These are phyloP conservation scores for Parotia lawesii DNA, from an alignment of 2,113 vertebrate genomes.

Conservation along the genomic window DNA sequence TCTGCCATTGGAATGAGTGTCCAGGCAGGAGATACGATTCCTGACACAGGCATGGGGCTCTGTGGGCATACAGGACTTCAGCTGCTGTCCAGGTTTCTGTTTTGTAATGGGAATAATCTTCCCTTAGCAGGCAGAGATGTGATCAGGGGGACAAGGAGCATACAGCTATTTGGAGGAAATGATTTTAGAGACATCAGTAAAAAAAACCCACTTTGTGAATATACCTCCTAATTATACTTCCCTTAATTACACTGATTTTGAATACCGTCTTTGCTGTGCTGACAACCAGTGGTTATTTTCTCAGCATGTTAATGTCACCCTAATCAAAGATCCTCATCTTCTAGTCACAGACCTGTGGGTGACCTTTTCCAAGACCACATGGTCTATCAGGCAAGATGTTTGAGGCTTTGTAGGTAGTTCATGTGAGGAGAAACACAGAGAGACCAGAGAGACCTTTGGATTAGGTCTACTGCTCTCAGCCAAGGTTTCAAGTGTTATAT, in stretches of 20 bases:
- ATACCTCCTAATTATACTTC: neutral
- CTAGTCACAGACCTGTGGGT: neutral
- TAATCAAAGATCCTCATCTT: neutral
- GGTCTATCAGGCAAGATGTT: neutral
- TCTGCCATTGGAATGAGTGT: neutral
- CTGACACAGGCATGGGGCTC: neutral
- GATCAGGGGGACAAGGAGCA: neutral
- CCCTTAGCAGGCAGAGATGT: neutral
- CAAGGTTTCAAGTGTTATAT: neutral
- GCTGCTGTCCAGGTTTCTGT: neutral
- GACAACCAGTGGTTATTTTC: neutral
- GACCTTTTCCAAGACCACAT: neutral
- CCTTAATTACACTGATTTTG: neutral
- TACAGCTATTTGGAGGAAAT: neutral
- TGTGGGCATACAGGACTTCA: neutral
- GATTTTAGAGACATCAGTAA: neutral
- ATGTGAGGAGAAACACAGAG: neutral
- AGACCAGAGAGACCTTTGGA: neutral
- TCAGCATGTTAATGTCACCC: neutral
- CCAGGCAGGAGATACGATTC: neutral
- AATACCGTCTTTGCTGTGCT: neutral
- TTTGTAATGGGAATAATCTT: neutral
- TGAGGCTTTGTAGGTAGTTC: neutral
- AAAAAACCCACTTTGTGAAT: neutral
- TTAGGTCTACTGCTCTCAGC: neutral